Conservation (phyloP, 2,888 invertebrate genomes). For the Parochlus steinenii region DNA sequence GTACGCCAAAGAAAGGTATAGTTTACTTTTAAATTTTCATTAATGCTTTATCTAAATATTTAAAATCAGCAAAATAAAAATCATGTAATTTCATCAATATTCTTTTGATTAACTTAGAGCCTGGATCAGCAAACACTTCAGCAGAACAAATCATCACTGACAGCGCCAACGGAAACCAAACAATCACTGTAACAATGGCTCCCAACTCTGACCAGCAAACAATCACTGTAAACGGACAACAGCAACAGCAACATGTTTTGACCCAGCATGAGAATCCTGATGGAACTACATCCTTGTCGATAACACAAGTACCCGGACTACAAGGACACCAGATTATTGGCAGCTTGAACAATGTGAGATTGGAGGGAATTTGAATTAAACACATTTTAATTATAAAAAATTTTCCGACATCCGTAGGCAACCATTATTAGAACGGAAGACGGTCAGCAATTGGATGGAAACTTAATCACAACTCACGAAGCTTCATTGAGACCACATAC, state of each 20-base stretch:
- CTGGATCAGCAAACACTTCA: conserved; percentile 15
- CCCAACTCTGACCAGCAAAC: conserved; percentile 12
- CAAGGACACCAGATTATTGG: conserved; percentile 28
- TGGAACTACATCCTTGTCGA: conserved; percentile 28
- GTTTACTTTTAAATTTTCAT: neutral
- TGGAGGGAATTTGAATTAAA: neutral
- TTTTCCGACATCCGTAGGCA: conserved; percentile 25
- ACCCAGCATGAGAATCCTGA: conserved; percentile 30
- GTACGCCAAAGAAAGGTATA: conserved; percentile 25
- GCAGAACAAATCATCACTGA: conserved; percentile 17
- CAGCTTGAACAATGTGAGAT: conserved; percentile 27
- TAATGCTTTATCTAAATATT: conserved; percentile 5
- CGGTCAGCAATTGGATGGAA: conserved; percentile 22
- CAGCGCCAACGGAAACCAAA: conserved; percentile 21
- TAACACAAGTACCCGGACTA: conserved; percentile 30
- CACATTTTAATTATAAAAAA: neutral
- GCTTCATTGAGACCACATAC: conserved; percentile 16
- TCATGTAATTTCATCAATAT: conserved; percentile 12
- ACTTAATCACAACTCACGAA: conserved; percentile 17
- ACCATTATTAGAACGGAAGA: conserved; percentile 31
- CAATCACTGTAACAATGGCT: conserved; percentile 18
- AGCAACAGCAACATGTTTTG: conserved; percentile 23
- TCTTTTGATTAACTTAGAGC: conserved; percentile 13
- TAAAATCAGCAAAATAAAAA: conserved; percentile 7
- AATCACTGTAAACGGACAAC: conserved; percentile 12